Evolutionary conservation across 2,888 invertebrate species (phyloP).

Genomic region (Parnassius glacialis): DNA sequence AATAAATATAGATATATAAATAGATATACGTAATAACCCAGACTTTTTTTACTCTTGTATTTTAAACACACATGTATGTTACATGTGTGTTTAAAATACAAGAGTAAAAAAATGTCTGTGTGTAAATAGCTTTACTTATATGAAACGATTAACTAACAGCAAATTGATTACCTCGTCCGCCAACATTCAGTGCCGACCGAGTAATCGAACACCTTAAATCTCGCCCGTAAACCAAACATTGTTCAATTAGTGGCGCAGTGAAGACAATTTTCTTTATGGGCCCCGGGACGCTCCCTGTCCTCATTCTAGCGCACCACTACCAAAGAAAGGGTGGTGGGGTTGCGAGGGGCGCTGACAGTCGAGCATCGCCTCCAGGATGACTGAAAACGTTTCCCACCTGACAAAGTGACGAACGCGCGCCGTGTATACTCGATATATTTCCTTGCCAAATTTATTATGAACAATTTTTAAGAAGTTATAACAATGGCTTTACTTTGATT

Average conservation of each 20-base stretch:
- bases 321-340: conserved; percentile 33
- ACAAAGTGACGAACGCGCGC: conserved; percentile 53
- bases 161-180: conserved; percentile 14
- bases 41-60: too few species aligned
- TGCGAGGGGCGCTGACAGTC: conserved; percentile 36
- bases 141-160: neutral
- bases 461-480: conserved; percentile 5
- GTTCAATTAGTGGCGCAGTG: conserved; percentile 63
- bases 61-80: too few species aligned
- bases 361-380: conserved; percentile 48
- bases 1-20: too few species aligned
- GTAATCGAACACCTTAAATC: conserved; percentile 46
- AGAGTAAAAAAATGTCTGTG: too few species aligned
- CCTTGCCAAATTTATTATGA: conserved; percentile 22
- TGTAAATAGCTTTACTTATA: neutral
- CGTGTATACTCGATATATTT: conserved; percentile 28
- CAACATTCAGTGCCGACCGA: conserved; percentile 5
- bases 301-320: conserved; percentile 60
- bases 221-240: conserved; percentile 58
- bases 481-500: neutral
- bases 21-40: too few species aligned
- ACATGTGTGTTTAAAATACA: too few species aligned
- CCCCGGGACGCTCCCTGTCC: conserved; percentile 73
- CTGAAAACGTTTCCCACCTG: conserved; percentile 51
- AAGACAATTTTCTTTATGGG: conserved; percentile 76